These are phyloP conservation scores for Pogonognathellus flavescens DNA, from an alignment of 1,140 invertebrate genomes.

Conservation along the genomic window DNA sequence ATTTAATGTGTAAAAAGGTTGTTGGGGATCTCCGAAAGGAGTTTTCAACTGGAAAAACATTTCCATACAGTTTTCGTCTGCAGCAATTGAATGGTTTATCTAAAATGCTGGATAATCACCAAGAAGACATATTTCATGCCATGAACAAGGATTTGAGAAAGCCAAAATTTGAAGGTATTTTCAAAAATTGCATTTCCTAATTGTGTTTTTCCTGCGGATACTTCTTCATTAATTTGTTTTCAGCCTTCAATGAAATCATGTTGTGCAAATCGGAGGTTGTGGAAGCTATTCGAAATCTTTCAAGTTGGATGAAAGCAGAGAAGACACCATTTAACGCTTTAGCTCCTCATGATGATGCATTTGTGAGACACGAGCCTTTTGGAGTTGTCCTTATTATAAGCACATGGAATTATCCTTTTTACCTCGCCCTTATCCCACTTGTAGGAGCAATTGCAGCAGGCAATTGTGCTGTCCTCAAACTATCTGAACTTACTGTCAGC, in stretches of 20 bases:
- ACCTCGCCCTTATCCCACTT: conserved; percentile 80
- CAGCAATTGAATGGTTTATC: conserved; percentile 70
- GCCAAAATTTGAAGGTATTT: conserved; percentile 62
- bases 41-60: conserved; percentile 46
- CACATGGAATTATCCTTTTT: conserved; percentile 98
- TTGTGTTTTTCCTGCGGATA: too few species aligned
- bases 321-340: conserved; percentile 71
- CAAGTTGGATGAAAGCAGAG: conserved; percentile 54
- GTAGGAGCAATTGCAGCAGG: conserved; percentile 91
- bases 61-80: conserved; percentile 68
- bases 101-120: conserved; percentile 71
- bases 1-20: background rate
- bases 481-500: conserved; percentile 89
- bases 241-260: conserved; percentile 52
- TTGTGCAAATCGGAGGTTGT: conserved; percentile 54
- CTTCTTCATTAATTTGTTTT: background rate
- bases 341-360: conserved; percentile 71
- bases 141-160: conserved; percentile 73
- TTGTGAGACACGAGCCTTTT: conserved; percentile 77
- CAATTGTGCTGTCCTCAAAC: conserved; percentile 94
- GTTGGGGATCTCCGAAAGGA: conserved; percentile 28
- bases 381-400: conserved; percentile 79
- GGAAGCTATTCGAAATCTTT: conserved; percentile 32
- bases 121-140: conserved; percentile 69
- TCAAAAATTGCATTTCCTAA: background rate